phyloP scores from a whole-genome alignment of 2,888 invertebrate species.

The Tenodera sinensis region DNA sequence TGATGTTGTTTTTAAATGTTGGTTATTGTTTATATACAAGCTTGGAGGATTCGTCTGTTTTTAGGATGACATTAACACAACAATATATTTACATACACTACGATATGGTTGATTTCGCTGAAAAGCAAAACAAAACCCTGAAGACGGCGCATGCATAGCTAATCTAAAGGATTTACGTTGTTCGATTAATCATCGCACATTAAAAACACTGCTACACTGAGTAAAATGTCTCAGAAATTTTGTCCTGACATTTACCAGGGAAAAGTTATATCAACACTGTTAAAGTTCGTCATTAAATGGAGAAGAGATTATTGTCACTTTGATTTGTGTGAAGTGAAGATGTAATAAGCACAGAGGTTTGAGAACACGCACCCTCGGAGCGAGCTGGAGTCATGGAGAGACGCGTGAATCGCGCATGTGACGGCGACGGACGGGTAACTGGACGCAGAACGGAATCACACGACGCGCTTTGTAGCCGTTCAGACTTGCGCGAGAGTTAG shows the following conservation, averaged over 20 bases:
- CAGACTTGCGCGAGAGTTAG: neutral
- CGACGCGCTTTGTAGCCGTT: neutral
- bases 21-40: too few relatives aligned
- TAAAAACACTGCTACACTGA: neutral
- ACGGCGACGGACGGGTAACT: neutral
- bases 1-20: too few relatives aligned
- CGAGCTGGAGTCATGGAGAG: neutral
- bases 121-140: neutral
- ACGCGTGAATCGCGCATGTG: neutral
- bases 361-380: neutral
- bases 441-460: neutral
- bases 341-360: too few relatives aligned
- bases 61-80: neutral
- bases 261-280: too few relatives aligned
- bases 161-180: neutral
- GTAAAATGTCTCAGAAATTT: neutral
- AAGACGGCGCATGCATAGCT: neutral
- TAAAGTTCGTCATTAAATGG: too few relatives aligned
- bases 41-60: too few relatives aligned
- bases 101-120: neutral
- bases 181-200: neutral
- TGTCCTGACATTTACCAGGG: neutral
- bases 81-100: neutral
- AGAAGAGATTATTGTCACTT: neutral
- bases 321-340: neutral